Percentiles rank a stretch among this genome's conserved stretches.
phyloP scores from a whole-genome alignment of 1,140 invertebrate species.

The Drosophila dunni region DNA sequence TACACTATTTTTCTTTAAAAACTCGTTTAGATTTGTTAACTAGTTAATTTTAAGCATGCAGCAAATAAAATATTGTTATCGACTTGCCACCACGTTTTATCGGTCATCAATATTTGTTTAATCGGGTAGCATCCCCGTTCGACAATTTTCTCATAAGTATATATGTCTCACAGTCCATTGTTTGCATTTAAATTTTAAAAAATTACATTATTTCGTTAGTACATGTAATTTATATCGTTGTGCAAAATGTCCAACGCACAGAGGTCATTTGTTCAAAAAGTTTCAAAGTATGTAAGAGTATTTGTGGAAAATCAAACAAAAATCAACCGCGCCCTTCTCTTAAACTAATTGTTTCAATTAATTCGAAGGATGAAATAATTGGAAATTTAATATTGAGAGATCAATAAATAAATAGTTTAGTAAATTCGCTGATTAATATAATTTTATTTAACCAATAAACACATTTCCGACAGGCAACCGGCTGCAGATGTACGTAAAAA shows the following conservation, averaged over 20 bases:
- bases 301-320: not conserved
- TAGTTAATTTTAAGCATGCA: too few relatives aligned
- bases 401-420: not conserved
- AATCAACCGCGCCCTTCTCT: constrained; percentile 4
- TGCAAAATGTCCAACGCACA: constrained; percentile 84
- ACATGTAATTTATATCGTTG: not conserved
- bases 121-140: constrained; percentile 28
- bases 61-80: not conserved
- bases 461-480: constrained; percentile 87
- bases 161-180: constrained; percentile 2
- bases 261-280: constrained; percentile 92
- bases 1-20: not conserved
- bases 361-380: not conserved
- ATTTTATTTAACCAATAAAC: not conserved
- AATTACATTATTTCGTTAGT: not conserved
- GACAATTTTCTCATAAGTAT: constrained; percentile 15
- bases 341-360: not conserved
- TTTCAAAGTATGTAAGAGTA: constrained; percentile 88
- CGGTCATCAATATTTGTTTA: not conserved
- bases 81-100: constrained; percentile 28
- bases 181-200: constrained; percentile 18
- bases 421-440: constrained; percentile 1
- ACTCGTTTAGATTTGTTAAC: not conserved
- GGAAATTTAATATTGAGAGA: not conserved
- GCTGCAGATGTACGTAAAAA: constrained; percentile 91